Base-by-base conservation (phyloP, 2,113 vertebrate species). In the Petrocephalus zakoni region DNA sequence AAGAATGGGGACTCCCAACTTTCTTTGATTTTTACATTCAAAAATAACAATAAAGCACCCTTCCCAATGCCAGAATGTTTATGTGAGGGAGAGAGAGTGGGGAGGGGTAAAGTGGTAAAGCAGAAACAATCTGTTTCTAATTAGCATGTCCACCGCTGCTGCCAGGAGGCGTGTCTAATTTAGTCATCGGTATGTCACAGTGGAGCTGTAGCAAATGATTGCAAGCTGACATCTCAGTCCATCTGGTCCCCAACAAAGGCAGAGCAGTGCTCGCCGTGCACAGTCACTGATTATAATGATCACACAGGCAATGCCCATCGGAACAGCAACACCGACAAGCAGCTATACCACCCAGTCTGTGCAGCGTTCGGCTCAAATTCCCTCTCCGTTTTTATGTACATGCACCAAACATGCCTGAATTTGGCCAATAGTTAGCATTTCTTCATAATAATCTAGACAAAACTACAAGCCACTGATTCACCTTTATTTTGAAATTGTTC, bases 161-260 rank as follows among this genome's bases (percentile, higher is more conserved):
- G 88, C 88, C 22, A 61, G 84, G 88, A 87, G 88, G 84, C 84
- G 61, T 89, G 83, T 68, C 88, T 89, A 89, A 85, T 89, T 89
- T 89, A 55, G 87, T 72, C 51, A 83, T 82, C 75, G 49, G 49
- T 88, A 51, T 61, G 52, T 89, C 85, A 78, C 64, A 64, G 49
- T 49, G 34, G 85, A 89, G 64, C 68, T 61, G 19, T 11, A 49
- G 49, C 25, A 34, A 87, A 86, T 42, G 85, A 81, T 37, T n/a
- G 64, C 64, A 58, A 61, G 84, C 85, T 55, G 84, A 89, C 68
- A n/a, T 64, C 46, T 85, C 49, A n/a, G 84, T 85, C 88, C 88
- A 89, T 89, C 88, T 86, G 84, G 47, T 87, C 42, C 52, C 68
- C 52, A 56, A 86, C 84, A 75, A 87, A 19, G 64, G 21, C 25